Evolutionary conservation across 35 echinoderm and acorn worm species (phyloP).

Genomic region (Diadema setosum): DNA sequence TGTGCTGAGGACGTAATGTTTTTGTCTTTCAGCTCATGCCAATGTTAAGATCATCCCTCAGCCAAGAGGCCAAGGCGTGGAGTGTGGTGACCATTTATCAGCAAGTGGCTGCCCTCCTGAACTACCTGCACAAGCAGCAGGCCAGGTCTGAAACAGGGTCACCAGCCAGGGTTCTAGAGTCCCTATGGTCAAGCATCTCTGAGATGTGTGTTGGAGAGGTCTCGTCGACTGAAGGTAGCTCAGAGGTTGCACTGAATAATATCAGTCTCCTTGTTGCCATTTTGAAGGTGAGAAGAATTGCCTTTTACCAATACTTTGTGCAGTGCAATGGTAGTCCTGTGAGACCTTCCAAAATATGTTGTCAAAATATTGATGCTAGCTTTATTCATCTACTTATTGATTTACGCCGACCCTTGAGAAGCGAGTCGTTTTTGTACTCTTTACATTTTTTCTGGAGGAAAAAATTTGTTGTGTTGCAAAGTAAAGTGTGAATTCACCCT

Average conservation of each 20-base stretch:
- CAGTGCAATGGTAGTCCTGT: too few species aligned
- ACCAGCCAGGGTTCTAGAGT: conserved; percentile 8
- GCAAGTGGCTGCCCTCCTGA: conserved; percentile 67
- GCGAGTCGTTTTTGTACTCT: too few species aligned
- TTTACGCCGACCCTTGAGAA: too few species aligned
- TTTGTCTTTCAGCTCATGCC: conserved; percentile 60
- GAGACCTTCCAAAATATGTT: too few species aligned
- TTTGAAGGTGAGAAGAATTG: not conserved
- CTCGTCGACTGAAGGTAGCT: not conserved
- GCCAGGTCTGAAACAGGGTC: not conserved
- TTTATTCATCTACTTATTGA: too few species aligned
- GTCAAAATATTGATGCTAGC: too few species aligned
- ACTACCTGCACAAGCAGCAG: conserved; percentile 61
- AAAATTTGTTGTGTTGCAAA: too few species aligned
- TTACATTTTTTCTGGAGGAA: too few species aligned
- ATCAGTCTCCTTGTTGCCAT: not conserved
- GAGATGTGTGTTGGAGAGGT: conserved; percentile 35
- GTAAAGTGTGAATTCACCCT: too few species aligned
- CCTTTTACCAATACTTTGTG: too few species aligned
- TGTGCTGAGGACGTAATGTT: too few species aligned
- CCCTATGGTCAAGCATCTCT: conserved; percentile 65
- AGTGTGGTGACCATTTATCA: conserved; percentile 43
- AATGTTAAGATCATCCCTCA: conserved; percentile 36
- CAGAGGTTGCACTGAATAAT: not conserved
- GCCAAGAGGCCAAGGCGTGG: conserved; percentile 30